Evolutionary conservation across 2,888 invertebrate genomes (phyloP).

Genomic region (Drosophila siamana): DNA sequence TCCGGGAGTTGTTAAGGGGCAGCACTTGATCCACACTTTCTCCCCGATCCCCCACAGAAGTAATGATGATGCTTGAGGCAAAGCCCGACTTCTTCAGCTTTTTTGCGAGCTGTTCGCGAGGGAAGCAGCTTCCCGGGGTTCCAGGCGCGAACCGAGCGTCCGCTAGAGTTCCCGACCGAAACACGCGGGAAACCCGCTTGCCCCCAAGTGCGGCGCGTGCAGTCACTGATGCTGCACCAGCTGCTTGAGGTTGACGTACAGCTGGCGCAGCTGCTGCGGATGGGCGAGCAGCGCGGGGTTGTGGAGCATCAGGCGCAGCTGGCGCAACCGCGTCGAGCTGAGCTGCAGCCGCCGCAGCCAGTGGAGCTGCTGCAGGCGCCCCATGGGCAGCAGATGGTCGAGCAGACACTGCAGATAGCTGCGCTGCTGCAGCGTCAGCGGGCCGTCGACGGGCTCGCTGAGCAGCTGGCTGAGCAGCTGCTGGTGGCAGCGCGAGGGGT

Average conservation of each 20-base stretch:
- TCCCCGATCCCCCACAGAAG: no score
- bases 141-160: no score
- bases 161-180: no score
- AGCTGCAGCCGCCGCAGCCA: neutral
- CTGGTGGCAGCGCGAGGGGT: neutral
- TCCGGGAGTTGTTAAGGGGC: no score
- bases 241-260: constrained; percentile 4
- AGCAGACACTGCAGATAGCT: constrained; percentile 15
- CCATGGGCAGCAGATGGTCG: constrained; percentile 21
- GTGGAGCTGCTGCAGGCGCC: neutral
- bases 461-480: neutral
- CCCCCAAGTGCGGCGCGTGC: neutral
- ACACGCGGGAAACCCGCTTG: no score
- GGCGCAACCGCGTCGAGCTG: neutral
- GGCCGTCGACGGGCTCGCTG: constrained; percentile 6
- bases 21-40: no score
- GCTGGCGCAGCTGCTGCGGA: constrained; percentile 5
- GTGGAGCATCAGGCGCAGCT: constrained; percentile 10
- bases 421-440: constrained; percentile 7
- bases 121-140: no score
- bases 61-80: no score
- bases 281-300: constrained; percentile 18
- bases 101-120: no score
- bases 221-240: neutral
- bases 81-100: no score